Evolutionary conservation across 1,140 invertebrate species (phyloP).

Genomic region (Drosophila nasuta): DNA sequence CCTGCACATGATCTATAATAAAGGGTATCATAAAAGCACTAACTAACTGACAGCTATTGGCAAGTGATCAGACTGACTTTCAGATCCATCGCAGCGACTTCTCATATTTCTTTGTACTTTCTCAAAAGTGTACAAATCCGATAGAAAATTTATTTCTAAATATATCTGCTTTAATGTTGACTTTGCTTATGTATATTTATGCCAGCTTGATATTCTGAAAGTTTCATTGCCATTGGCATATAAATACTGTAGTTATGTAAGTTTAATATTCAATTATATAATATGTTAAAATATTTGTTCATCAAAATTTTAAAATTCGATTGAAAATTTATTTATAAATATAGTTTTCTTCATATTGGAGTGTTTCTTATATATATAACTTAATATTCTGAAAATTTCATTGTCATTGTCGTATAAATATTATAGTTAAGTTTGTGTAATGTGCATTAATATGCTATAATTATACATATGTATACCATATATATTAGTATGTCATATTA

Average conservation of each 20-base stretch:
- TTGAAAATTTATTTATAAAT: no score
- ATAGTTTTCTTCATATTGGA: no score
- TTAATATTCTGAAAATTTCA: no score
- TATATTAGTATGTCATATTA: no score
- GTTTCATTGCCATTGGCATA: neutral
- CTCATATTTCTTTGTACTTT: neutral
- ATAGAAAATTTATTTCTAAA: neutral
- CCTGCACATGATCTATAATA: neutral
- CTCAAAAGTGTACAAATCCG: neutral
- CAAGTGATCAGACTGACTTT: neutral
- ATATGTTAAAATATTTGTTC: no score
- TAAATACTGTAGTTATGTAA: neutral
- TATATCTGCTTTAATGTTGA: neutral
- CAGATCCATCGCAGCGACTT: neutral
- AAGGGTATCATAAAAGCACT: slow-evolving; percentile 1
- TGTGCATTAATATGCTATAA: no score
- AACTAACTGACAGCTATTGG: neutral
- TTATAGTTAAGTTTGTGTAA: no score
- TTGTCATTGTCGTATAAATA: no score
- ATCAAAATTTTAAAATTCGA: no score
- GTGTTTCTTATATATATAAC: no score
- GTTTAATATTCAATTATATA: no score
- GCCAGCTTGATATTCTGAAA: neutral
- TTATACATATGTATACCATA: no score
- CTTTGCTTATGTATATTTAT: neutral